Evolutionary conservation across 2,113 vertebrate species (phyloP).

Genomic region (Naja naja): DNA sequence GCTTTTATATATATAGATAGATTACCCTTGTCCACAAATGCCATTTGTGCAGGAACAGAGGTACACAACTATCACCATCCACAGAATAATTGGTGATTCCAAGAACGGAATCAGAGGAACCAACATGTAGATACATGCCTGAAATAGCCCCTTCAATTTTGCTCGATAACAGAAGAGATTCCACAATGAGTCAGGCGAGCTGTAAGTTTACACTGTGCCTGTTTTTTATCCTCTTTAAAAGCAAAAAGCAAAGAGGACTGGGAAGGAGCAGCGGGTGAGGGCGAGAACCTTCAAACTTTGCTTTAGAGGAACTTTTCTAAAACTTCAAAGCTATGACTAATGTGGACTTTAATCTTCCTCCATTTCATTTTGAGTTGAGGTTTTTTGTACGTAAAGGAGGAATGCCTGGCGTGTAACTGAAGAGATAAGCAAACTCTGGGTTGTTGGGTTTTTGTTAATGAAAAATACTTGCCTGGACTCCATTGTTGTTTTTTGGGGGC

Average conservation of each 20-base stretch:
- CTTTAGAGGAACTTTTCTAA: not conserved
- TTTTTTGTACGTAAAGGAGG: not conserved
- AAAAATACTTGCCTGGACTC: not conserved
- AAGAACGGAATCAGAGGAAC: not conserved
- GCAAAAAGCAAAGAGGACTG: not conserved
- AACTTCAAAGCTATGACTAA: not conserved
- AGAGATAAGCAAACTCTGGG: not conserved
- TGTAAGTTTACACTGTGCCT: not conserved
- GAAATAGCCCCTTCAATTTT: not conserved
- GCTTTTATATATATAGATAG: too few species aligned
- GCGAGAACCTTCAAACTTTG: not conserved
- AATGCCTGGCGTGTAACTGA: not conserved
- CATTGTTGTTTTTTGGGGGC: not conserved
- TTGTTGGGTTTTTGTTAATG: not conserved
- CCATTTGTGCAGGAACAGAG: not conserved
- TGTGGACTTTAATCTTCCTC: not conserved
- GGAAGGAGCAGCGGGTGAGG: not conserved
- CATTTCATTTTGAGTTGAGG: constrained; percentile 9
- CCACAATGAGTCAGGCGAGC: not conserved
- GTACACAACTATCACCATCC: not conserved
- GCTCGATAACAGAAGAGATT: not conserved
- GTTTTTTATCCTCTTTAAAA: not conserved
- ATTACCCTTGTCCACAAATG: not conserved
- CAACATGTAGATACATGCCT: not conserved
- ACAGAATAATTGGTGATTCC: not conserved